phyloP scores from a whole-genome alignment of 2,888 invertebrate species.

The Drosophila tripunctata region DNA sequence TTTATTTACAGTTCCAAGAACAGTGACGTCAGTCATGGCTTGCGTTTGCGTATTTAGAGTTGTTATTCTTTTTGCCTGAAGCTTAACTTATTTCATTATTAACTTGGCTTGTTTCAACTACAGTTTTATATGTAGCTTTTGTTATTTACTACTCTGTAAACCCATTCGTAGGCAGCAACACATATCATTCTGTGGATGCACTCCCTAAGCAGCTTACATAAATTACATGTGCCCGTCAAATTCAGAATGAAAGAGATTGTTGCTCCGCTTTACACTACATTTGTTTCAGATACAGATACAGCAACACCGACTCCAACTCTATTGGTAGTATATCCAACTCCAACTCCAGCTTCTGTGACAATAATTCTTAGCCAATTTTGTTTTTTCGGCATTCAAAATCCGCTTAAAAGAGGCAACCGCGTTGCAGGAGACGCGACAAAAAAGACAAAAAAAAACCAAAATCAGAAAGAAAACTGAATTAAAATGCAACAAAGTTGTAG shows the following conservation, averaged over 20 bases:
- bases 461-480: conserved; percentile 55
- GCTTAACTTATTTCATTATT: too few species aligned
- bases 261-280: conserved; percentile 13
- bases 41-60: too few species aligned
- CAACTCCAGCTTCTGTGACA: conserved; percentile 23
- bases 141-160: not conserved
- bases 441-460: conserved; percentile 15
- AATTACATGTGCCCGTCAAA: conserved; percentile 53
- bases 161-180: conserved; percentile 25
- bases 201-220: conserved; percentile 78
- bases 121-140: not conserved
- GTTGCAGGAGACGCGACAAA: conserved; percentile 26
- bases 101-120: not conserved
- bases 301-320: not conserved
- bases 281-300: not conserved
- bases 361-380: conserved; percentile 67
- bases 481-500: conserved; percentile 65
- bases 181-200: conserved; percentile 38
- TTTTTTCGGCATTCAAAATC: conserved; percentile 66
- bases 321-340: not conserved
- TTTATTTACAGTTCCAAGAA: too few species aligned
- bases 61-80: too few species aligned
- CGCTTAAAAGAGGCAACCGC: conserved; percentile 70
- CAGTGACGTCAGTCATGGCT: too few species aligned
- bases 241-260: conserved; percentile 4